Base-by-base conservation (phyloP, 1,140 invertebrate species). In the Branchinecta lindahli region DNA sequence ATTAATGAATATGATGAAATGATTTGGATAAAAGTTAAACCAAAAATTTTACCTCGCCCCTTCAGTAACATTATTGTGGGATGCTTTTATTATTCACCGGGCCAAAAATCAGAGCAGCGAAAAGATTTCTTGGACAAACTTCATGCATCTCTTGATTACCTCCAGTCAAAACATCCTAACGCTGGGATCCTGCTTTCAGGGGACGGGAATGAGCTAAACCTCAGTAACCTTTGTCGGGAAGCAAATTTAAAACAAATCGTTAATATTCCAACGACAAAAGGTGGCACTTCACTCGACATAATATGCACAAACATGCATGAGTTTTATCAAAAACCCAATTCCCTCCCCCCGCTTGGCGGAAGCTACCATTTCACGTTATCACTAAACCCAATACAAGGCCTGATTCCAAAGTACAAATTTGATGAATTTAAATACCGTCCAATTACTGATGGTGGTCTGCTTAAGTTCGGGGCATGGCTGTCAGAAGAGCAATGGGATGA, bases 81-180 rank as follows among this genome's bases (percentile, higher is more conserved):
- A 15, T 61, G 52, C 18, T 61, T 61, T 61, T 61, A 61, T 61
- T 61, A 61, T 20, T 61, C 12, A 61, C 52, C 52, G 12, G 52
- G 52, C 52, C 52, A 61, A 61, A 61, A 61, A 61, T 61, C 52
- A 20, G 52, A 61, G 52, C 52, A 61, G 52, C 52, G 52, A 15
- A 61, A 61, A 61, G 52, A 61, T 61, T 61, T 61, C 52, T 61
- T 61, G 52, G 52, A 61, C 12, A 61, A 61, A 61, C 52, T 61
- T 20, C 52, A 61, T 61, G 12, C 52, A 61, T 61, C 52, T 12
- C 52, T 61, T 61, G 52, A 61, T 61, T 61, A 61, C 52, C 52
- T 61, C 52, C 52, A 61, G 52, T 61, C 52, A 15, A 61, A 61
- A 61, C 52, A 61, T 61, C 52, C 52, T 15, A 61, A 61, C 52